phyloP scores from a whole-genome alignment of 2,797 vertebrate species.

The Agapornis canus region DNA sequence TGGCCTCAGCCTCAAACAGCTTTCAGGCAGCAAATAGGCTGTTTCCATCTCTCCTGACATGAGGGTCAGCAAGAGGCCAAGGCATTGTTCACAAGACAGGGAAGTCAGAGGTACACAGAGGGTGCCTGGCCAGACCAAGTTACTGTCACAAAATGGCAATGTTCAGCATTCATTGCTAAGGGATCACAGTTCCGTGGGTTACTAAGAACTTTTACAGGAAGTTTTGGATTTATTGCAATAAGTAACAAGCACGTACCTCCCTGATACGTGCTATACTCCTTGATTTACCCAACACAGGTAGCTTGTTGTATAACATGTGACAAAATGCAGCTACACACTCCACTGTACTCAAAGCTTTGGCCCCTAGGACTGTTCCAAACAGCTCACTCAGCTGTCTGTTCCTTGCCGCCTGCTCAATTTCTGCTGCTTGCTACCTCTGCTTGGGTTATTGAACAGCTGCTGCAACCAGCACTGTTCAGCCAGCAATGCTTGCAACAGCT shows the following conservation, averaged over 20 bases:
- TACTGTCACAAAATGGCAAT: rapidly evolving
- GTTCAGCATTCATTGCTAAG: background rate
- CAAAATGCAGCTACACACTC: background rate
- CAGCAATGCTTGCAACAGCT: background rate
- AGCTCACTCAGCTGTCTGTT: background rate
- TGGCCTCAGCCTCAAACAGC: background rate
- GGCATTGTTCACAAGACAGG: background rate
- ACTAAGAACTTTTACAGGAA: background rate
- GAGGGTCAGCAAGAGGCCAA: background rate
- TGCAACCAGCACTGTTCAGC: background rate
- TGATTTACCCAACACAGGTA: no score
- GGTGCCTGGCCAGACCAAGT: background rate
- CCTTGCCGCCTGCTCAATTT: background rate
- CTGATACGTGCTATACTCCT: no score
- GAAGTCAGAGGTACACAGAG: background rate
- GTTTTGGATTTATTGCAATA: background rate
- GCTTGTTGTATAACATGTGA: background rate
- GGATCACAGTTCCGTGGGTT: background rate
- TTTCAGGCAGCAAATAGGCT: background rate
- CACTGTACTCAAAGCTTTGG: background rate
- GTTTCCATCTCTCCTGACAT: background rate
- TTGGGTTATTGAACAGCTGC: no score
- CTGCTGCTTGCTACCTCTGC: background rate
- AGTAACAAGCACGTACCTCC: rapidly evolving
- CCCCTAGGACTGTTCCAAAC: background rate